Percentiles rank a stretch among this genome's conserved stretches.
phyloP scores from a whole-genome alignment of 2,113 vertebrate genomes.

The Calypte anna region DNA sequence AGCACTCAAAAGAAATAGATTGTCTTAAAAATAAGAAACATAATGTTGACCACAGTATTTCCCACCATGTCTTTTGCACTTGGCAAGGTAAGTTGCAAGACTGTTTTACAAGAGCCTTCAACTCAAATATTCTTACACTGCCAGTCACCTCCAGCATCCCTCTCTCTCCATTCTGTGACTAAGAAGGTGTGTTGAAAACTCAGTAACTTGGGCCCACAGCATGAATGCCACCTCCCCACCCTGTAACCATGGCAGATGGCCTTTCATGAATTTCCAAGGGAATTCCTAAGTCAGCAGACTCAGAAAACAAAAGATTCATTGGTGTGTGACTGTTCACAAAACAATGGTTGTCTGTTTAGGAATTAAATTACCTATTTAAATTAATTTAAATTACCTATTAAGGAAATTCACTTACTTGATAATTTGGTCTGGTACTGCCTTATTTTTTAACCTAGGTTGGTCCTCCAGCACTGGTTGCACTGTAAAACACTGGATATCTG shows the following conservation, averaged over 20 bases:
- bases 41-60: neutral
- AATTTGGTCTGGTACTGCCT: conserved; percentile 97
- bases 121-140: neutral
- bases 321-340: neutral
- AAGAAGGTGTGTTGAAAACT: neutral
- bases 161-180: neutral
- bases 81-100: neutral
- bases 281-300: neutral
- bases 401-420: conserved; percentile 86
- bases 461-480: conserved; percentile 96
- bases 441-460: conserved; percentile 91
- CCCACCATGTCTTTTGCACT: neutral
- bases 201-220: accelerated
- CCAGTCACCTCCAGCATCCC: neutral
- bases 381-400: neutral
- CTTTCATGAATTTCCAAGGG: neutral
- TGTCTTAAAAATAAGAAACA: neutral
- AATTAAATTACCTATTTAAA: neutral
- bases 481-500: conserved; percentile 98
- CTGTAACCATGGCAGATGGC: neutral
- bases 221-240: neutral
- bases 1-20: neutral
- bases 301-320: neutral
- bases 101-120: neutral
- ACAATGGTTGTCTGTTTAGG: neutral